phyloP scores from a whole-genome alignment of 1,140 invertebrate genomes.

The Saccostrea echinata region DNA sequence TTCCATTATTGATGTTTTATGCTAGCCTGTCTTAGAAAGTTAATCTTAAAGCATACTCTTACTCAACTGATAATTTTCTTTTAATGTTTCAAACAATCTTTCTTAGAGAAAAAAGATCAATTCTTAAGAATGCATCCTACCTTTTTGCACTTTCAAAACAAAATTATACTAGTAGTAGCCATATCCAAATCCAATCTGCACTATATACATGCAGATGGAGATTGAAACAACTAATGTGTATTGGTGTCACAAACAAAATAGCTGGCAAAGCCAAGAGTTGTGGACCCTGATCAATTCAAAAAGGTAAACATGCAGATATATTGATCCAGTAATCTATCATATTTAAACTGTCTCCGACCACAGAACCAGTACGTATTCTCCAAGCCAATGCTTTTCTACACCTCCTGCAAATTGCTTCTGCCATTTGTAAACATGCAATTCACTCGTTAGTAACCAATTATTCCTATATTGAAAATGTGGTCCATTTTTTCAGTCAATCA shows the following conservation, averaged over 20 bases:
- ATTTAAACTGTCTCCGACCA: slow-evolving; percentile 15
- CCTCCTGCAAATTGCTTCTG: slow-evolving; percentile 7
- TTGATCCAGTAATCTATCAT: slow-evolving; percentile 1
- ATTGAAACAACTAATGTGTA: neutral
- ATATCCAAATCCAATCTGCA: neutral
- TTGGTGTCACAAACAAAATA: neutral
- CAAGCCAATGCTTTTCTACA: neutral
- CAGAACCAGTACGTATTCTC: neutral
- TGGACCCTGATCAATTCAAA: slow-evolving; percentile 25
- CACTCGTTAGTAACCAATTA: neutral
- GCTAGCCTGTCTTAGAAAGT: neutral
- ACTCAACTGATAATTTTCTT: no score
- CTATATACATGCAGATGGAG: neutral
- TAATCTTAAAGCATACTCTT: no score
- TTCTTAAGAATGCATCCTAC: neutral
- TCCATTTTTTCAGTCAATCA: neutral
- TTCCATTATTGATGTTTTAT: neutral
- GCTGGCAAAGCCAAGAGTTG: neutral
- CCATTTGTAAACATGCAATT: slow-evolving; percentile 14
- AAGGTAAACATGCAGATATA: slow-evolving; percentile 15
- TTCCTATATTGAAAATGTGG: neutral
- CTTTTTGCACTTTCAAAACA: neutral
- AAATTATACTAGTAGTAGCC: neutral
- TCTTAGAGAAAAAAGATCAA: neutral
- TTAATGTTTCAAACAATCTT: neutral